Evolutionary conservation across 2,888 invertebrate genomes (phyloP), one percentile per base, ranked within the genome.

Genomic region (Nymphalis polychloros): DNA sequence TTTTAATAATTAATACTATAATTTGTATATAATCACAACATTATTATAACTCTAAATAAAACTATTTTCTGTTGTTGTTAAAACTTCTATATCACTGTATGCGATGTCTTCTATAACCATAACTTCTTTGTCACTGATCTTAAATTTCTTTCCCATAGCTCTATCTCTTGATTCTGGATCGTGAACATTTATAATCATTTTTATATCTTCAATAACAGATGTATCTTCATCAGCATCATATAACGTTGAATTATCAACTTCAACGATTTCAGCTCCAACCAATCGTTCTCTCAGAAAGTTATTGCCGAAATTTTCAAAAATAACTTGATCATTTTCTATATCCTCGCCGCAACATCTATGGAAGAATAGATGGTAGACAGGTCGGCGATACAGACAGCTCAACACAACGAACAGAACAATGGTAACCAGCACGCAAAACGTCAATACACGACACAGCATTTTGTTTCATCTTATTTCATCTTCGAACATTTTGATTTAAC

Each of bases 381-480:
- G 90, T 19, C 89, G 72, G 0, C 89, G 85, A 35, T 89, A 86
- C 0, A 91, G 84, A 46, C 87, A 85, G 69, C 85, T 87, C 4
- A 89, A 47, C 0, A 91, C 88, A 0, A 89, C 78, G 23, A 90
- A 84, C 6, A 91, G 73, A 0, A 90, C 81, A 0, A 90, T 66
- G 2, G 87, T 83, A 0, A 89, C 89, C 7, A 92, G 74, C 0
- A 89, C 69, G 64, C 91, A 92, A 69, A 92, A 92, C 0, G 85
- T 85, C 4, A 91, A 67, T 50, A 90, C 81, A 63, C 91, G 76
- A 76, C 90, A 88, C 91, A 88, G 90, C 92, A 91, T 89, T 73
- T 79, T 82, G 53, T 64, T 41, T 69, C 68, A 71, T 67, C 57
- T 72, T 31, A 61, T 41, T 46, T n/a, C 64, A 27, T 64, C 55